Conservation (phyloP, 2,888 invertebrate genomes). For the Rhopalosiphum nymphaeae region DNA sequence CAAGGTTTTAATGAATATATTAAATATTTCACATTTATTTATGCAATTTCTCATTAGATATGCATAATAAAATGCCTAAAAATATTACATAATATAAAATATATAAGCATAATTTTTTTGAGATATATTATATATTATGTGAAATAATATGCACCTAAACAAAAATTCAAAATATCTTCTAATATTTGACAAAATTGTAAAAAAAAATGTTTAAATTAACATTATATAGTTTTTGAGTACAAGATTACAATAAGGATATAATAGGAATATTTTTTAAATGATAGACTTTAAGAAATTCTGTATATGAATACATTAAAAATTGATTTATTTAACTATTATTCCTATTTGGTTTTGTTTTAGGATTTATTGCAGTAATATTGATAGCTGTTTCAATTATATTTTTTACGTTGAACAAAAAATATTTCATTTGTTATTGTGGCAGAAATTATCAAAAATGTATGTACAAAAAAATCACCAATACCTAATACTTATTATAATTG, state of each 20-base stretch:
- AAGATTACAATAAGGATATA: background rate
- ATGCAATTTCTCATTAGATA: background rate
- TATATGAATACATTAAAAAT: background rate
- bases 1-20: background rate
- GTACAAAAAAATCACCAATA: conserved; percentile 28
- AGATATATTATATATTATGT: background rate
- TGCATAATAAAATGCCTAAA: background rate
- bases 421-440: conserved; percentile 49
- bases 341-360: conserved; percentile 7
- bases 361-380: background rate
- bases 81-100: background rate
- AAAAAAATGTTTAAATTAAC: background rate
- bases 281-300: background rate
- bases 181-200: background rate
- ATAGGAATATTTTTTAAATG: background rate
- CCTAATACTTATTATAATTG: background rate
- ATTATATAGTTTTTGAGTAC: background rate
- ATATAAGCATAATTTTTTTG: background rate
- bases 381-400: conserved; percentile 3
- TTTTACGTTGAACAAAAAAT: conserved; percentile 29
- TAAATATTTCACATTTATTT: background rate
- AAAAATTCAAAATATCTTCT: background rate
- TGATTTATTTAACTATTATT: background rate
- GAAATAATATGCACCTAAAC: background rate
- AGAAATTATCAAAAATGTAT: conserved; percentile 62